Percentiles rank a stretch among this genome's conserved stretches.
phyloP scores from a whole-genome alignment of 2,113 vertebrate genomes.

The Acanthisitta chloris region DNA sequence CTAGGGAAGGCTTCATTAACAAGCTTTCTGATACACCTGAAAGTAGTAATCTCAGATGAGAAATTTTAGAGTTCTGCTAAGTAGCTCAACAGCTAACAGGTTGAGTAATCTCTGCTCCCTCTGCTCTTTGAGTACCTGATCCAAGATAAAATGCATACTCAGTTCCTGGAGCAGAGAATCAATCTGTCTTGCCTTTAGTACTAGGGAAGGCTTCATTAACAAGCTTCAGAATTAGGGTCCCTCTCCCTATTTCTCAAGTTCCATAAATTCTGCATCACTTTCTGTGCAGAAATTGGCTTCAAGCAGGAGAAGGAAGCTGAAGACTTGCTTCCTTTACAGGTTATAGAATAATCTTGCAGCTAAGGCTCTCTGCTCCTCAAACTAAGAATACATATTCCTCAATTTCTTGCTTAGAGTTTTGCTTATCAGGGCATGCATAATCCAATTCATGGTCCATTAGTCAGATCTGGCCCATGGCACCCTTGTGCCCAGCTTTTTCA shows the following conservation, averaged over 20 bases:
- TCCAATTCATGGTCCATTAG: background rate
- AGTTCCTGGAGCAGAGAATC: background rate
- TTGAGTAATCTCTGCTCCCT: constrained; percentile 5
- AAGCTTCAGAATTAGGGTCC: background rate
- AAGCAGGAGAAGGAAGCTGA: background rate
- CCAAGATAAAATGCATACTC: background rate
- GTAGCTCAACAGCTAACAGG: background rate
- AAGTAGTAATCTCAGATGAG: background rate
- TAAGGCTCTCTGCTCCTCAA: background rate
- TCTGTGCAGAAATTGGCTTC: background rate
- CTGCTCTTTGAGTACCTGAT: background rate
- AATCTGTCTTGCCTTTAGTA: background rate
- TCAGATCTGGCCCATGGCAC: background rate
- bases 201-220: background rate
- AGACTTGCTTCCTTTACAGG: background rate
- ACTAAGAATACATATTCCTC: background rate
- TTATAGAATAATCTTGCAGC: background rate
- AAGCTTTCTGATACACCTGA: background rate
- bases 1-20: background rate
- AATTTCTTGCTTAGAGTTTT: background rate
- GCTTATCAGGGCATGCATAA: background rate
- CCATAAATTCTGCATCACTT: background rate
- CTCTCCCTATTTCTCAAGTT: background rate
- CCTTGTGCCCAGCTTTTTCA: background rate
- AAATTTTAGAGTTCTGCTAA: background rate